These are phyloP conservation scores for Gopherus evgoodei DNA, from an alignment of 2,113 vertebrate genomes.

Conservation along the genomic window DNA sequence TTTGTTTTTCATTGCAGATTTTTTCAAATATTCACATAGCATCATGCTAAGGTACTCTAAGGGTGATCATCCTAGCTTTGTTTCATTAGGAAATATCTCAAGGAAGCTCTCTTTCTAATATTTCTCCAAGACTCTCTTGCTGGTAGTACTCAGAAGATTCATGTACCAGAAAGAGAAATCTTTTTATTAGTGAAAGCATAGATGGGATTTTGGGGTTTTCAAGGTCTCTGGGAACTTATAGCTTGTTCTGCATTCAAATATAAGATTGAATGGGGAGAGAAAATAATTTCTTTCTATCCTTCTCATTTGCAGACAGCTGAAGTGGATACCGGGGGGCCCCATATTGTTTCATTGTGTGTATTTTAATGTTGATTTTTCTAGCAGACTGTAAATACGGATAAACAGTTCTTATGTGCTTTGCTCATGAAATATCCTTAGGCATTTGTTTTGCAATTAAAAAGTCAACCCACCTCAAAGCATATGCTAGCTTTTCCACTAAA, in stretches of 20 bases:
- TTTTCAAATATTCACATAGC: background rate
- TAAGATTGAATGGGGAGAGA: background rate
- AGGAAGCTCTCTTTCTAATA: background rate
- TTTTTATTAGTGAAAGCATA: background rate
- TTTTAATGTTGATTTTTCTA: background rate
- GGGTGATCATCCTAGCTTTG: background rate
- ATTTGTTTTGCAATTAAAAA: conserved; percentile 74
- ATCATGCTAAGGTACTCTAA: background rate
- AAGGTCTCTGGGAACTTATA: conserved; percentile 18
- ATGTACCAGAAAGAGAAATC: background rate
- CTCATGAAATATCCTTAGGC: conserved; percentile 52
- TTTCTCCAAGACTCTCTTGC: background rate
- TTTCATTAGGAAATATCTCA: background rate
- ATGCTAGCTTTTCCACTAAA: conserved; percentile 45
- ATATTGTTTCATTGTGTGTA: conserved; percentile 28
- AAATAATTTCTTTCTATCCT: background rate
- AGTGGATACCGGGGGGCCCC: background rate
- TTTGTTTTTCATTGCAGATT: background rate
- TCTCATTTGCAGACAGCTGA: background rate
- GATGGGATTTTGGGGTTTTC: background rate
- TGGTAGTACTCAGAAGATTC: background rate
- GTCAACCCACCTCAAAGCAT: conserved; percentile 41
- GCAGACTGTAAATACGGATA: background rate
- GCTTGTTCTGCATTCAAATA: background rate
- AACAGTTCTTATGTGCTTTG: conserved; percentile 6